Percentiles rank a stretch among this genome's conserved stretches.
Evolutionary conservation across 2,797 vertebrate genomes (phyloP).

Genomic region (Myripristis murdjan): DNA sequence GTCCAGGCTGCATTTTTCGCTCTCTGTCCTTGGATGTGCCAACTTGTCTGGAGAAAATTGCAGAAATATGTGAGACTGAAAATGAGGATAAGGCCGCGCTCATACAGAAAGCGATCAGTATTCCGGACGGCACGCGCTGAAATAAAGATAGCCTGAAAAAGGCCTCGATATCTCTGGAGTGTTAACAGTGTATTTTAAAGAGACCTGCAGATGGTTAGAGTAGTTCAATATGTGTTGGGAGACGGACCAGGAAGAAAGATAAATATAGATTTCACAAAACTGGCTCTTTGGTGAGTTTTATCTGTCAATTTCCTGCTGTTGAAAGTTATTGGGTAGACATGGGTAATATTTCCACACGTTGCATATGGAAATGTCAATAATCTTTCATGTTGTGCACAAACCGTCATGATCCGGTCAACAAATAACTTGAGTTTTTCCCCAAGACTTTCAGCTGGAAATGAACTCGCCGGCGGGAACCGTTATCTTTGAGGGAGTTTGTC

Average conservation of each 20-base stretch:
- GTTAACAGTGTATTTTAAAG: conserved; percentile 1
- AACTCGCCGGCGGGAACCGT: no score
- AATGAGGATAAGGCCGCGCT: background rate
- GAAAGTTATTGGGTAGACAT: background rate
- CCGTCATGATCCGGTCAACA: background rate
- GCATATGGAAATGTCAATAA: background rate
- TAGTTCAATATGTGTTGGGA: conserved; percentile 1
- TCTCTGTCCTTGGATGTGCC: conserved; percentile 1
- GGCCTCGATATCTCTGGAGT: background rate
- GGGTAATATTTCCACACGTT: background rate
- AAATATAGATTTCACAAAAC: conserved; percentile 10
- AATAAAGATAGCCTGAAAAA: conserved; percentile 11
- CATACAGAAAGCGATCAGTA: background rate
- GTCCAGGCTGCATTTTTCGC: background rate
- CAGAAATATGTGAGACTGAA: background rate
- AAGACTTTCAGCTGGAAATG: no score
- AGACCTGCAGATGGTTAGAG: conserved; percentile 6
- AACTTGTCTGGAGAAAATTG: conserved; percentile 6
- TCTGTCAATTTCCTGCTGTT: background rate
- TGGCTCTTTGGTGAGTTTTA: background rate
- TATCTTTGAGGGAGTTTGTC: background rate
- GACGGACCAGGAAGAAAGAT: background rate
- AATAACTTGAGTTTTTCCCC: background rate
- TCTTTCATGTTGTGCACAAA: background rate
- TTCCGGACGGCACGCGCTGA: background rate